Conservation (phyloP, 2,888 invertebrate genomes). For the Dryococelus australis region DNA sequence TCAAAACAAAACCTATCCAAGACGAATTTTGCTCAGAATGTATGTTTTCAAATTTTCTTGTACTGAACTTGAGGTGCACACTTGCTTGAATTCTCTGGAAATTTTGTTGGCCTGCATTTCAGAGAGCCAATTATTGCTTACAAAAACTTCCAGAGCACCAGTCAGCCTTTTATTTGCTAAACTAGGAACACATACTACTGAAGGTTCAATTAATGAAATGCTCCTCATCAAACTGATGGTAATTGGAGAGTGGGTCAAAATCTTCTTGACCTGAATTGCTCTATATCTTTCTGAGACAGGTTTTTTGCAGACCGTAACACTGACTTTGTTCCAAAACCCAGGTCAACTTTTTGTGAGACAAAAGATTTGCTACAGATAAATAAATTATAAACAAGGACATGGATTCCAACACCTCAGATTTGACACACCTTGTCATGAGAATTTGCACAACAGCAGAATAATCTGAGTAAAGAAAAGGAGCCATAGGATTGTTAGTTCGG, state of each 20-base stretch:
- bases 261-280: not conserved
- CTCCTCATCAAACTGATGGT: not conserved
- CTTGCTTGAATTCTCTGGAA: not conserved
- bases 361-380: not conserved
- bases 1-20: not conserved
- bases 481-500: not conserved
- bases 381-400: not conserved
- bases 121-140: not conserved
- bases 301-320: not conserved
- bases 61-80: too few species aligned
- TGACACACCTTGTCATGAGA: not conserved
- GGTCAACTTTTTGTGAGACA: not conserved
- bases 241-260: not conserved
- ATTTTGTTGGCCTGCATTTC: not conserved
- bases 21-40: not conserved
- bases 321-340: not conserved
- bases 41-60: not conserved
- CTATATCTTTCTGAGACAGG: not conserved
- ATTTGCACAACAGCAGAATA: not conserved
- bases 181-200: not conserved
- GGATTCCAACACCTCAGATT: not conserved
- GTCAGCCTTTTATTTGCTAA: not conserved
- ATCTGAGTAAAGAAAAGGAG: not conserved
- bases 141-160: not conserved
- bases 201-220: not conserved